Base-by-base conservation (phyloP, 1,140 invertebrate genomes). In the Orius insidiosus region DNA sequence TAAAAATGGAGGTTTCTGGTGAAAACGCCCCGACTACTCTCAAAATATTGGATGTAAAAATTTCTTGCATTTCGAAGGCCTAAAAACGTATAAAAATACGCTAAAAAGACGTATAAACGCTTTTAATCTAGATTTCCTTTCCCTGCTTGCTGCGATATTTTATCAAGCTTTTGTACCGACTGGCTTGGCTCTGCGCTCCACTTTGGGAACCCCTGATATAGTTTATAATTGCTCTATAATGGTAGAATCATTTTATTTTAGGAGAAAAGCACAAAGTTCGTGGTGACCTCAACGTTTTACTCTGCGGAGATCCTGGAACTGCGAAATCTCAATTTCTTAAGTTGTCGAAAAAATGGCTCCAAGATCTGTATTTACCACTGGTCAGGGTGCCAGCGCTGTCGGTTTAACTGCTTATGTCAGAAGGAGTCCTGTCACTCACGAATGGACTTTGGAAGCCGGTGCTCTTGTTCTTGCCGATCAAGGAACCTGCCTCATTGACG, bases 311-410 rank as follows among this genome's bases (percentile, higher is more conserved):
- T 68, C 94, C 95, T 6, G 95, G 95, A 45, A 98, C 94, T 5
- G 94, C 94, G 3, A 98, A 98, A 62, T 98, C 93, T 0, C 95
- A 98, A 61, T 98, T 98, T 65, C 68, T 95, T 9, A 93, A 94
- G 59, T 94, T 87, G 74, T 82, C 0, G 83, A 89, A 66, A 94
- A 96, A 66, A 78, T 89, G 42, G 88, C 87, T 6, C 87, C 87
- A 0, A 64, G 93, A 48, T 85, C 92, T 2, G 78, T 98, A 16
- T 96, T 93, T 57, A 93, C 93, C 0, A 98, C 94, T 0, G 94
- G 95, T 4, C 93, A 98, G 63, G 94, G 95, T 16, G 93, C 95
- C 6, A 95, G 89, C 46, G 93, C 95, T 45, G 94, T 98, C 9
- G 95, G 95, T 78, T 69, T 98, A 37, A 98, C 95, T 0, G 94